phyloP scores from a whole-genome alignment of 92 coral and sea anemone species.

The Plumapathes pennacea region DNA sequence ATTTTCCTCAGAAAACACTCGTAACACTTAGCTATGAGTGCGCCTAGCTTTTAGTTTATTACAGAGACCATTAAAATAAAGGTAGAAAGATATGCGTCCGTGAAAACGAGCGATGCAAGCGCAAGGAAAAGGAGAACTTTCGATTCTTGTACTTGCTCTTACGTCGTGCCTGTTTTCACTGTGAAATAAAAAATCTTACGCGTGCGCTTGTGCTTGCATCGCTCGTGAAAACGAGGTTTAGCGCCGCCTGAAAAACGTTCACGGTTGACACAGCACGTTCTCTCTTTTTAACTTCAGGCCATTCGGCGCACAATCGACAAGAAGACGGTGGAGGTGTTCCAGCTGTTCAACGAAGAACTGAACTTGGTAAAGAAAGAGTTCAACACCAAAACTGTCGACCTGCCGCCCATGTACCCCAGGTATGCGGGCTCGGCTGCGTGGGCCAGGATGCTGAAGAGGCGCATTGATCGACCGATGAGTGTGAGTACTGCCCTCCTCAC shows the following conservation, averaged over 20 bases:
- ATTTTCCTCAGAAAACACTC: not conserved
- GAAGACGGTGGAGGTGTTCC: constrained; percentile 98
- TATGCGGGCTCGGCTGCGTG: constrained; percentile 96
- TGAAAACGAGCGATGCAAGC: too few species aligned
- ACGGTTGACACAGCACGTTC: too few species aligned
- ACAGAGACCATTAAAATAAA: not conserved
- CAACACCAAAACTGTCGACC: constrained; percentile 90
- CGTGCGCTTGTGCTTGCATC: too few species aligned
- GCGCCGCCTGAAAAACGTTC: too few species aligned
- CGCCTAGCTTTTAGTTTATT: not conserved
- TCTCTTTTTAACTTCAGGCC: too few species aligned
- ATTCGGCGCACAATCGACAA: constrained; percentile 97
- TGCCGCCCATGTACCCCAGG: constrained; percentile 91
- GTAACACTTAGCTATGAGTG: not conserved
- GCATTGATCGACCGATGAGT: constrained; percentile 95
- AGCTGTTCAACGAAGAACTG: constrained; percentile 94
- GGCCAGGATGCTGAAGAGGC: constrained; percentile 93
- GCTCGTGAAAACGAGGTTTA: too few species aligned
- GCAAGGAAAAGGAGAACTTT: too few species aligned
- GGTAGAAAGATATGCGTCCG: too few species aligned
- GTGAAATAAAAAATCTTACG: too few species aligned
- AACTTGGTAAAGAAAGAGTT: constrained; percentile 98
- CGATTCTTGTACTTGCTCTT: too few species aligned
- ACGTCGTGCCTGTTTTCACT: too few species aligned
- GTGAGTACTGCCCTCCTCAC: too few species aligned